phyloP scores from a whole-genome alignment of 2,113 vertebrate genomes.

The Gopherus flavomarginatus region DNA sequence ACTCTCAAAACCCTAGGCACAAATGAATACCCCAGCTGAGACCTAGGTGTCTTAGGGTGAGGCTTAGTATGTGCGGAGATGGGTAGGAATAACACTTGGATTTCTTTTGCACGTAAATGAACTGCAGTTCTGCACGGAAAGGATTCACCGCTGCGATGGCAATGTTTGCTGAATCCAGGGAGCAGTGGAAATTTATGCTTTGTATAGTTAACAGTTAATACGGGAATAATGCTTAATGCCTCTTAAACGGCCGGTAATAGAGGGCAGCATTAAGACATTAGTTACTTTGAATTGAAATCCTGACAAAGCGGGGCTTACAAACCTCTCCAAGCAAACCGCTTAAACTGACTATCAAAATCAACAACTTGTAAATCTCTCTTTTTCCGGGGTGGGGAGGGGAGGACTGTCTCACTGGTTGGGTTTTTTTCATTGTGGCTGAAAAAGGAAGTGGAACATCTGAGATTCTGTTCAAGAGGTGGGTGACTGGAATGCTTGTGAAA shows the following conservation, averaged over 20 bases:
- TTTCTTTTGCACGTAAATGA: not conserved
- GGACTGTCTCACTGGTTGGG: not conserved
- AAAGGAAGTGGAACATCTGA: not conserved
- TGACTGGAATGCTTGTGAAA: not conserved
- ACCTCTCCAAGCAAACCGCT: not conserved
- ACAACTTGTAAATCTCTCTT: not conserved
- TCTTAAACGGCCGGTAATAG: not conserved
- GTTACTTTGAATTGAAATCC: not conserved
- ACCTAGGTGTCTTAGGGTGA: not conserved
- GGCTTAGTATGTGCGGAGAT: not conserved
- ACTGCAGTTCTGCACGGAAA: not conserved
- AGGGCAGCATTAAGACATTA: not conserved
- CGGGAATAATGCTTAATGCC: not conserved
- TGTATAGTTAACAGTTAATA: not conserved
- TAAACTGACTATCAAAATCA: not conserved
- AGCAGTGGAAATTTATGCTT: not conserved
- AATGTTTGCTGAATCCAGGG: not conserved
- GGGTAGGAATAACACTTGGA: not conserved
- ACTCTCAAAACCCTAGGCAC: fast-evolving
- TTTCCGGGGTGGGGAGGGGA: not conserved
- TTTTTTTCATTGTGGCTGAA: not conserved
- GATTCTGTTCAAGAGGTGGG: fast-evolving
- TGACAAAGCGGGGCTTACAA: not conserved
- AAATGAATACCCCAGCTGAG: fast-evolving
- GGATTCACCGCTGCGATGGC: not conserved